Evolutionary conservation across 1,140 invertebrate genomes (phyloP).

Genomic region (Brachionus asplanchnoidis): DNA sequence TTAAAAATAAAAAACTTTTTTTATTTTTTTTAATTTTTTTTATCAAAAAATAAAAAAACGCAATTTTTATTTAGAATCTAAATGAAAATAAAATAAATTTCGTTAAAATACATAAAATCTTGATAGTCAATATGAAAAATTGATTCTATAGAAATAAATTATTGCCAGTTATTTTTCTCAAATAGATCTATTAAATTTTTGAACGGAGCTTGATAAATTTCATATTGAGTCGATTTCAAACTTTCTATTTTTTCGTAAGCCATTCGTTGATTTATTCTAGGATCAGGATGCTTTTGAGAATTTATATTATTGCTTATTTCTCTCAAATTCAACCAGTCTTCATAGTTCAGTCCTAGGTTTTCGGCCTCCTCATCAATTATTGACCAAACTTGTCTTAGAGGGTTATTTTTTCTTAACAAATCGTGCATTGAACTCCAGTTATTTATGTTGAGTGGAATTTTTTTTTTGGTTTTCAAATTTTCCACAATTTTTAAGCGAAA

Average conservation of each 20-base stretch:
- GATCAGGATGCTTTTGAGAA: background rate
- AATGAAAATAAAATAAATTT: too few relatives aligned
- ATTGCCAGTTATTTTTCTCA: background rate
- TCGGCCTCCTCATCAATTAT: background rate
- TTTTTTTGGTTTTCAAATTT: background rate
- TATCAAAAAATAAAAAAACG: too few relatives aligned
- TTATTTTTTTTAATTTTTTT: too few relatives aligned
- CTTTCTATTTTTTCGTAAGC: background rate
- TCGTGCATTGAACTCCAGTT: background rate
- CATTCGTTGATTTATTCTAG: background rate
- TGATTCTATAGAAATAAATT: too few relatives aligned
- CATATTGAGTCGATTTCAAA: background rate
- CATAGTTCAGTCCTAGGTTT: background rate
- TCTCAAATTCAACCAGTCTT: background rate
- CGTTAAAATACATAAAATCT: too few relatives aligned
- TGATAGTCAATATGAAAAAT: too few relatives aligned
- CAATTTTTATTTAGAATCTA: too few relatives aligned
- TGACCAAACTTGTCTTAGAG: background rate
- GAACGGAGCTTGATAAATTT: background rate
- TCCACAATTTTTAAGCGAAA: background rate
- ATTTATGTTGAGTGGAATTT: background rate
- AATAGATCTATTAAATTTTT: background rate
- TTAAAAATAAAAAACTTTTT: too few relatives aligned
- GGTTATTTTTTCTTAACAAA: background rate
- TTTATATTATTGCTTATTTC: background rate